Evolutionary conservation across 2,888 invertebrate genomes (phyloP).

Genomic region (Noctuana brunneofusca): DNA sequence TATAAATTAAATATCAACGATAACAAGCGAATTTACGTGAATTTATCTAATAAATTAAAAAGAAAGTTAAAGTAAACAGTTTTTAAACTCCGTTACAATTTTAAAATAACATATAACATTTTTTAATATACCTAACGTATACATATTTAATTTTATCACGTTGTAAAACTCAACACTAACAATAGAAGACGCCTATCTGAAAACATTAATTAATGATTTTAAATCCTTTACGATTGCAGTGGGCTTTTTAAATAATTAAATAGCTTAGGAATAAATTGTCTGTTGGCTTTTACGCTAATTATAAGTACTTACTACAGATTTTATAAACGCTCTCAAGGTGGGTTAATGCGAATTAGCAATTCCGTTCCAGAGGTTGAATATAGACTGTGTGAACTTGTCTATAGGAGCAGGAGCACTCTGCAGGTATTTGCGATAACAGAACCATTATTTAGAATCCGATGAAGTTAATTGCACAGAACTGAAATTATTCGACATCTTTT

Average conservation of each 20-base stretch:
- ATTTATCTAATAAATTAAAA: too few relatives aligned
- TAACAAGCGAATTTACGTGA: too few relatives aligned
- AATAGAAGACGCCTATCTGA: too few relatives aligned
- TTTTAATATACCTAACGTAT: too few relatives aligned
- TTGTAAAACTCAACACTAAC: too few relatives aligned
- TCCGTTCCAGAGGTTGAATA: constrained; percentile 55
- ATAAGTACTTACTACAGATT: constrained; percentile 50
- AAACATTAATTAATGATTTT: too few relatives aligned
- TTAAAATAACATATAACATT: too few relatives aligned
- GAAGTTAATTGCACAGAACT: constrained; percentile 2
- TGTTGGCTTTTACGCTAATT: constrained; percentile 32
- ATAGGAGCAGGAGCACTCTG: constrained; percentile 37
- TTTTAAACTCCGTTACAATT: too few relatives aligned
- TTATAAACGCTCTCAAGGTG: constrained; percentile 56
- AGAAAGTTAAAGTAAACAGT: too few relatives aligned
- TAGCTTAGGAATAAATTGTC: not conserved
- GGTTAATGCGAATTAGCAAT: constrained; percentile 54
- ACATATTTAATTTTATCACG: too few relatives aligned
- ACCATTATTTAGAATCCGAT: not conserved
- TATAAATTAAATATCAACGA: too few relatives aligned
- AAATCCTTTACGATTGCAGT: not conserved
- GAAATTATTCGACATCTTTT: not conserved
- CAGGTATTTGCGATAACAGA: constrained; percentile 5
- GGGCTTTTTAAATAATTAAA: not conserved
- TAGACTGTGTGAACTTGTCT: constrained; percentile 57